These are phyloP conservation scores for Pristionchus entomophagus DNA, from an alignment of 2,888 invertebrate genomes.

Conservation along the genomic window DNA sequence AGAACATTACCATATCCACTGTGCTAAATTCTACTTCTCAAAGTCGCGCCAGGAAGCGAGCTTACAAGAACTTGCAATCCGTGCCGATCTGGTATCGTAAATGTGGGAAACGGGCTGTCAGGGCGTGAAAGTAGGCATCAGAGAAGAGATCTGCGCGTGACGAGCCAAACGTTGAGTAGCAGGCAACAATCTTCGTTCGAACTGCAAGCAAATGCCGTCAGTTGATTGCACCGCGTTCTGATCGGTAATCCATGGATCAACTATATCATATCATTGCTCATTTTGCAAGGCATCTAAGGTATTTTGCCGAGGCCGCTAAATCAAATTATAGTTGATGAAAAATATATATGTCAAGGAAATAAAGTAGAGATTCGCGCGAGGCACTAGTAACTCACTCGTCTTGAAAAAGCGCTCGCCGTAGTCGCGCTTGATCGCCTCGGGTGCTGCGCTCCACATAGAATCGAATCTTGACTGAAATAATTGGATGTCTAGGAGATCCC, in stretches of 20 bases:
- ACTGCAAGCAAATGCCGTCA: not conserved
- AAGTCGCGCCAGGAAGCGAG: too few relatives aligned
- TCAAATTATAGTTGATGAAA: not conserved
- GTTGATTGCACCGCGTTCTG: too few relatives aligned
- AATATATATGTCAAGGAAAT: not conserved
- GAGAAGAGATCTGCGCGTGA: slow-evolving; percentile 55
- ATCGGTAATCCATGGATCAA: too few relatives aligned
- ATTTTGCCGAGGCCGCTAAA: too few relatives aligned
- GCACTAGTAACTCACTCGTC: slow-evolving; percentile 26
- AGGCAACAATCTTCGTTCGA: slow-evolving; percentile 50
- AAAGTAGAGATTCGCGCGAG: not conserved
- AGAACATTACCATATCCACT: too few relatives aligned
- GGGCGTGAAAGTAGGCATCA: slow-evolving; percentile 69
- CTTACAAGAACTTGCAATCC: not conserved
- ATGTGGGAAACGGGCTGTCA: too few relatives aligned
- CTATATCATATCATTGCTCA: too few relatives aligned
- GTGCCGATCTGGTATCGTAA: not conserved
- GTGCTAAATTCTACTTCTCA: too few relatives aligned
- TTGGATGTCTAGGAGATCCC: not conserved
- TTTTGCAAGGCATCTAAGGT: too few relatives aligned
- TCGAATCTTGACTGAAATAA: not conserved
- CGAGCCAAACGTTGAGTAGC: slow-evolving; percentile 51
- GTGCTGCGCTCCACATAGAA: not conserved
- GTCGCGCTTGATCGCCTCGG: slow-evolving; percentile 49
- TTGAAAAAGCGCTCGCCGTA: slow-evolving; percentile 56